A percentile compares a stretch with the other conserved stretches of the same genome.
Evolutionary conservation across 2,797 vertebrate genomes (phyloP).

Genomic region (Thunnus albacares): DNA sequence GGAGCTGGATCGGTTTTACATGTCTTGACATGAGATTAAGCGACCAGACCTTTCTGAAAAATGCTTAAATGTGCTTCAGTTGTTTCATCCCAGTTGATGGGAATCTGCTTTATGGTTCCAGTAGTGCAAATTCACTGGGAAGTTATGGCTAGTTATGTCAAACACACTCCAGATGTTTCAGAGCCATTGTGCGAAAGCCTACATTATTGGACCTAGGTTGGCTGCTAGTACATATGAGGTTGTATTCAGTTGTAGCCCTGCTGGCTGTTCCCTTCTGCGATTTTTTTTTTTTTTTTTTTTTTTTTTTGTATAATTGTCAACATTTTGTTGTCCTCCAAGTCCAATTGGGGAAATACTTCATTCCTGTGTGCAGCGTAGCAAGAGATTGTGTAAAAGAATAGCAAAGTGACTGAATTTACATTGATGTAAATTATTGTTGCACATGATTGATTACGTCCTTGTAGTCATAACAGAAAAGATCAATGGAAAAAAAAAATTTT

Average conservation of each 20-base stretch:
- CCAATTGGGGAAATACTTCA: conserved; percentile 58
- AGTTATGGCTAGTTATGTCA: conserved; percentile 37
- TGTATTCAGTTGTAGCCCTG: conserved; percentile 36
- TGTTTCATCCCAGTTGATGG: conserved; percentile 34
- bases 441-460: conserved; percentile 68
- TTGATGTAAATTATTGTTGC: conserved; percentile 79
- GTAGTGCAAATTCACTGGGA: conserved; percentile 33
- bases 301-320: conserved; percentile 44
- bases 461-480: conserved; percentile 54
- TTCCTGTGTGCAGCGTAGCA: conserved; percentile 76
- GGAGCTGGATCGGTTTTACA: conserved; percentile 57
- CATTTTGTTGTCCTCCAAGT: conserved; percentile 56
- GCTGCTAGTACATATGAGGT: conserved; percentile 58
- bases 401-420: conserved; percentile 58
- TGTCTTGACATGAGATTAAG: conserved; percentile 49
- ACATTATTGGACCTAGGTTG: conserved; percentile 70
- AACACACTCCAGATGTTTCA: conserved; percentile 57
- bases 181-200: conserved; percentile 53
- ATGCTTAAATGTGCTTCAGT: conserved; percentile 36
- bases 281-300: conserved; percentile 34
- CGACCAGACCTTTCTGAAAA: conserved; percentile 30
- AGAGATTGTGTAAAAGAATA: conserved; percentile 66
- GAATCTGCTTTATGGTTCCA: conserved; percentile 29
- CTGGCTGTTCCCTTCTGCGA: conserved; percentile 29
- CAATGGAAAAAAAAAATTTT: conserved; percentile 47